phyloP scores from a whole-genome alignment of 1,140 invertebrate species.

The Bombus affinis region DNA sequence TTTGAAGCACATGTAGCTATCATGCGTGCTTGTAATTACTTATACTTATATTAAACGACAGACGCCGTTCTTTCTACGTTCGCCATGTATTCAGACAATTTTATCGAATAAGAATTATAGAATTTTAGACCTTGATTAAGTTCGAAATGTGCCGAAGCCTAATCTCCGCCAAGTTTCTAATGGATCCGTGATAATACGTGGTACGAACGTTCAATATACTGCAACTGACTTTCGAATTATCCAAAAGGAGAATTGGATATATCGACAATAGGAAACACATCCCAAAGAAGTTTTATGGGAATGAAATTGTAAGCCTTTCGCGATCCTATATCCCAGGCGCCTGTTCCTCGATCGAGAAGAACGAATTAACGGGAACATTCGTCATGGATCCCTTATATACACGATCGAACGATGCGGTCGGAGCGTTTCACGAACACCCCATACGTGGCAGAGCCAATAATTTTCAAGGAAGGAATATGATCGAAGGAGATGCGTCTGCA shows the following conservation, averaged over 20 bases:
- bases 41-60: background rate
- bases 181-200: conserved; percentile 51
- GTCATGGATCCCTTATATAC: conserved; percentile 1
- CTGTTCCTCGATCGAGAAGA: background rate
- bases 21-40: background rate
- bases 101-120: background rate
- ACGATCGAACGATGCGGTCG: conserved; percentile 13
- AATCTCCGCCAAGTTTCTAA: conserved; percentile 63
- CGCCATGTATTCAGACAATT: background rate
- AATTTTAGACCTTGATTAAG: conserved; percentile 3
- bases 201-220: background rate
- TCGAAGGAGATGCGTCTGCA: conserved; percentile 73
- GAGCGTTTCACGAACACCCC: conserved; percentile 58
- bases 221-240: background rate
- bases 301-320: too few species aligned
- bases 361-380: conserved; percentile 27
- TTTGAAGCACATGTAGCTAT: background rate
- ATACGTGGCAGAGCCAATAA: conserved; percentile 71
- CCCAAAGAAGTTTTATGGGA: background rate
- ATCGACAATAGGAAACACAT: background rate
- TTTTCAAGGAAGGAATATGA: conserved; percentile 71
- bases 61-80: background rate
- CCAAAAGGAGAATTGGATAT: background rate
- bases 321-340: background rate
- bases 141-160: conserved; percentile 60